Base-by-base conservation (phyloP, 2,797 vertebrate species). In the Sebastes diaconus region DNA sequence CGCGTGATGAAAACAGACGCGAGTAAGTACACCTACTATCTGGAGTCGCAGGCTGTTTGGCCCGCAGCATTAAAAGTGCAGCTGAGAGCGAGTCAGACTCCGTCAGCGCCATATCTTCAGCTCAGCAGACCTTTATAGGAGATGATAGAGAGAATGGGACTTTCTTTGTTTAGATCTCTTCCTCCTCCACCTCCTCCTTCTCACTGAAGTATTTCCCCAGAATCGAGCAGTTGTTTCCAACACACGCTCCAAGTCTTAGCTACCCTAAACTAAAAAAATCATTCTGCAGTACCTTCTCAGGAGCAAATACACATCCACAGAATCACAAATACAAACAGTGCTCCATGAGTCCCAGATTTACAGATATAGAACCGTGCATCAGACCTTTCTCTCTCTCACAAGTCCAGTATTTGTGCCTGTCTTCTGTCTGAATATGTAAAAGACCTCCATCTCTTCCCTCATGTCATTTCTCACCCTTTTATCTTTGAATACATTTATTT, bases 1-100 rank as follows among this genome's bases (percentile, higher is more conserved):
- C 67, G 29, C 69, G 16, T 10, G 86, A 88, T 39, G 79, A 75
- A 90, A 88, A 87, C 88, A 83, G 85, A 87, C 65, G 81, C 36
- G 83, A 88, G 81, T 71, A 73, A 85, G 77, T 70, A 77, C 81
- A 84, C 74, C 88, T 88, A 77, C 88, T 93, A 92, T 94, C 91
- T 85, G 6, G 88, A 87, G 85, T 75, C 52, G 59, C 90, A 90
- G 87, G 84, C 86, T 81, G 75, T 80, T 86, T 61, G 85, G 90
- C 86, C 84, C 42, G 68, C 54, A 79, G 93, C 79, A 91, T 93
- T 93, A 92, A 89, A 90, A 88, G 83, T 83, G 80, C 72, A 84
- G 77, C 88, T 85, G n/a, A 84, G 77, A 88, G 84, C 39, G n/a
- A 91, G 77, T 81, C 77, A 69, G 74, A 86, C 80, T 86, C 73